phyloP scores from a whole-genome alignment of 2,888 invertebrate genomes.

The Eupithecia insigniata region DNA sequence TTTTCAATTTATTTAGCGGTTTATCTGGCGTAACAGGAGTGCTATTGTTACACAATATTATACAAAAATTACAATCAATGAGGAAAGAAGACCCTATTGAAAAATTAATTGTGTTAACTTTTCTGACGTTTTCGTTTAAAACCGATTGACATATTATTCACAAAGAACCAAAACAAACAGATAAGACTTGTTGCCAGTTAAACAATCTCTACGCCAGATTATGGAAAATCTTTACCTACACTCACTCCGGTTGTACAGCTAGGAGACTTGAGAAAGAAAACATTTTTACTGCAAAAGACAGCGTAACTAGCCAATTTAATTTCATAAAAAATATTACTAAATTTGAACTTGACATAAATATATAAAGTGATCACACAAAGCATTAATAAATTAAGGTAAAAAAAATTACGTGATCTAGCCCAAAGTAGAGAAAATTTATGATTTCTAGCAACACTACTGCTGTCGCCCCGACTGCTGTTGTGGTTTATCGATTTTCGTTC shows the following conservation, averaged over 20 bases:
- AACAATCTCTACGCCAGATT: background rate
- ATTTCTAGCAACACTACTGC: background rate
- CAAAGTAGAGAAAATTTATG: background rate
- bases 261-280: background rate
- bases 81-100: background rate
- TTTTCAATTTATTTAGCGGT: background rate
- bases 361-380: background rate
- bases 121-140: background rate
- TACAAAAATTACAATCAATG: background rate
- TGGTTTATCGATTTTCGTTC: slow-evolving; percentile 80
- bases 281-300: background rate
- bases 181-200: background rate
- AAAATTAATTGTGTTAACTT: background rate
- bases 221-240: background rate
- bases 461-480: background rate
- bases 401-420: background rate
- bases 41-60: background rate
- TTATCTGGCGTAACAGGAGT: background rate
- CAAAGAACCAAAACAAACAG: slow-evolving; percentile 9
- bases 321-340: background rate
- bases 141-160: slow-evolving; percentile 3
- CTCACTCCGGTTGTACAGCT: background rate
- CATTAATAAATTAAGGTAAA: background rate
- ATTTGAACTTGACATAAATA: background rate
- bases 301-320: background rate